A percentile compares a stretch with the other conserved stretches of the same genome.
Conservation (phyloP, 2,113 vertebrate genomes). For the Nothobranchius furzeri region DNA sequence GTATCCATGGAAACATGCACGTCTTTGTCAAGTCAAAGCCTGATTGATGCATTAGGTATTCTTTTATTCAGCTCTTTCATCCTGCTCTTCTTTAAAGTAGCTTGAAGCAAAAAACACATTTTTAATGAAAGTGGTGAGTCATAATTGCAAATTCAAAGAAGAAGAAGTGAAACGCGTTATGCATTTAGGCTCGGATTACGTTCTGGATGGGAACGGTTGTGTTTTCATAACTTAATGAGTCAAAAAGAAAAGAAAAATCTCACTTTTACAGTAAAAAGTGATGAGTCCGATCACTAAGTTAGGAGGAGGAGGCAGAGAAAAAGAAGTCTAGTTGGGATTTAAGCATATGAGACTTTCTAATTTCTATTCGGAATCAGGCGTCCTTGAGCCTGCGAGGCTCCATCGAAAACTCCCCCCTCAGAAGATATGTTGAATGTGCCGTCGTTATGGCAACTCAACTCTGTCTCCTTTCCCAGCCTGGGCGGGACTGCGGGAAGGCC, state of each 20-base stretch:
- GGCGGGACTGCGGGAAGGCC: too few relatives aligned
- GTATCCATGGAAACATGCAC: constrained; percentile 10
- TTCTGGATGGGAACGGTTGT: not conserved
- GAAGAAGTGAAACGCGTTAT: not conserved
- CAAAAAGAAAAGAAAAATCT: not conserved
- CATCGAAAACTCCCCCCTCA: too few relatives aligned
- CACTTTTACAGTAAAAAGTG: not conserved
- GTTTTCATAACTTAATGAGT: not conserved
- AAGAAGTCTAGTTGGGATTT: too few relatives aligned
- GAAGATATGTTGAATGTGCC: too few relatives aligned
- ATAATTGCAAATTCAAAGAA: constrained; percentile 1
- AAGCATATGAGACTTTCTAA: too few relatives aligned
- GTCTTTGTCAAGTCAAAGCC: not conserved
- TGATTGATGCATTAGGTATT: constrained; percentile 1
- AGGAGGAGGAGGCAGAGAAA: too few relatives aligned
- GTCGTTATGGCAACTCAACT: too few relatives aligned
- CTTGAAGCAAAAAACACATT: not conserved
- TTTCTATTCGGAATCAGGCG: too few relatives aligned
- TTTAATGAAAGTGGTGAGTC: not conserved
- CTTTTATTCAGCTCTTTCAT: constrained; percentile 1
- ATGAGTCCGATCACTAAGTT: not conserved
- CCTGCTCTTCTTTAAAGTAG: constrained; percentile 5
- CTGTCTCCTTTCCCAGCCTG: too few relatives aligned
- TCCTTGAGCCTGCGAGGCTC: too few relatives aligned
- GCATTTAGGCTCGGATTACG: not conserved